These are phyloP conservation scores for Enteromius treurensis DNA, from an alignment of 2,797 vertebrate species.

Conservation along the genomic window DNA sequence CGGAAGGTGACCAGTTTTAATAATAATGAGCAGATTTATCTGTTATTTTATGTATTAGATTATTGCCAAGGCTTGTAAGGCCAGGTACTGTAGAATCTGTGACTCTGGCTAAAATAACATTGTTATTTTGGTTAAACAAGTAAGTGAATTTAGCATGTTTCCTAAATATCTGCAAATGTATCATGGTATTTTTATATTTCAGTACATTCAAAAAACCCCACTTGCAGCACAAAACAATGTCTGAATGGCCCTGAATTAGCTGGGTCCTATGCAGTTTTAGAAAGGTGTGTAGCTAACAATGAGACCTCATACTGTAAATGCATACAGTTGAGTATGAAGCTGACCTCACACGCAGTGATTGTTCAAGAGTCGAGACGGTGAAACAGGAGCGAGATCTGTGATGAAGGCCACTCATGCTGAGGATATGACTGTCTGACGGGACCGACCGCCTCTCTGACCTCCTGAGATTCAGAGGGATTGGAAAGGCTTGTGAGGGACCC, in stretches of 20 bases:
- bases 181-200: neutral
- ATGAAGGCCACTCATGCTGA: conserved; percentile 24
- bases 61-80: neutral
- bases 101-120: too few relatives aligned
- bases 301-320: neutral
- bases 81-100: neutral
- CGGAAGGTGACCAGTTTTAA: neutral
- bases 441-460: conserved; percentile 47
- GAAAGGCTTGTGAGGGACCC: conserved; percentile 25
- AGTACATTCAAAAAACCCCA: neutral
- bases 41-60: neutral
- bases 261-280: neutral
- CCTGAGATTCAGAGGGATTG: conserved; percentile 42
- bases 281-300: neutral
- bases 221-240: neutral
- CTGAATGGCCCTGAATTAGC: neutral
- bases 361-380: neutral
- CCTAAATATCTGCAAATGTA: neutral
- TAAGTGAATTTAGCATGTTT: neutral
- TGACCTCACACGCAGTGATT: neutral
- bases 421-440: conserved; percentile 40
- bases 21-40: neutral
- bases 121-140: neutral
- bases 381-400: neutral
- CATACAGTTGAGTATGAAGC: neutral